Evolutionary conservation across 2,113 vertebrate species (phyloP).

Genomic region (Aphelocoma coerulescens): DNA sequence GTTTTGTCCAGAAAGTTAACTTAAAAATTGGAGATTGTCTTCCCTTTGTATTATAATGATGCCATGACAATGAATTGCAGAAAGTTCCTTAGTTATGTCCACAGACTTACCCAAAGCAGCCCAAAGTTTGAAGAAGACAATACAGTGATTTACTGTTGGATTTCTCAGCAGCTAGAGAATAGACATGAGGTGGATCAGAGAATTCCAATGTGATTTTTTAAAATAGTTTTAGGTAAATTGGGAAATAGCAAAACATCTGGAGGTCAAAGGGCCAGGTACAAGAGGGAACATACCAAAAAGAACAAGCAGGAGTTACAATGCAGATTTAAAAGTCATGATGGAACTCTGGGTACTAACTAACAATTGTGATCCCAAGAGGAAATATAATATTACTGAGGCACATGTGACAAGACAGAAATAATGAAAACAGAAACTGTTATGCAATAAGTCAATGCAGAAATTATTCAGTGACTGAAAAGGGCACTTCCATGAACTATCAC

Average conservation of each 20-base stretch:
- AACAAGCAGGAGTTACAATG: neutral
- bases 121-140: neutral
- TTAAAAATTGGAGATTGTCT: neutral
- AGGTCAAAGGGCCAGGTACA: neutral
- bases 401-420: neutral
- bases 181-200: neutral
- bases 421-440: conserved; percentile 3
- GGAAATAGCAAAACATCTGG: neutral
- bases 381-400: neutral
- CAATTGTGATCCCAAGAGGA: neutral
- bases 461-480: neutral
- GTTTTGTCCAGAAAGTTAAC: neutral
- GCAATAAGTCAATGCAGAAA: neutral
- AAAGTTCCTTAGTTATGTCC: neutral
- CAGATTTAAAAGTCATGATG: neutral
- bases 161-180: neutral
- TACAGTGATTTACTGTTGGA: neutral
- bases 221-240: neutral
- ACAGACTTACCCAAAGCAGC: neutral
- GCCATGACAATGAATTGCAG: neutral
- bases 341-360: neutral
- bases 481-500: neutral
- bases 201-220: neutral
- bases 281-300: neutral
- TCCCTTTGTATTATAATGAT: neutral